Evolutionary conservation across 1,140 invertebrate species (phyloP), one percentile per base, ranked within the genome.

Genomic region (Druon quercuslanigerum): DNA sequence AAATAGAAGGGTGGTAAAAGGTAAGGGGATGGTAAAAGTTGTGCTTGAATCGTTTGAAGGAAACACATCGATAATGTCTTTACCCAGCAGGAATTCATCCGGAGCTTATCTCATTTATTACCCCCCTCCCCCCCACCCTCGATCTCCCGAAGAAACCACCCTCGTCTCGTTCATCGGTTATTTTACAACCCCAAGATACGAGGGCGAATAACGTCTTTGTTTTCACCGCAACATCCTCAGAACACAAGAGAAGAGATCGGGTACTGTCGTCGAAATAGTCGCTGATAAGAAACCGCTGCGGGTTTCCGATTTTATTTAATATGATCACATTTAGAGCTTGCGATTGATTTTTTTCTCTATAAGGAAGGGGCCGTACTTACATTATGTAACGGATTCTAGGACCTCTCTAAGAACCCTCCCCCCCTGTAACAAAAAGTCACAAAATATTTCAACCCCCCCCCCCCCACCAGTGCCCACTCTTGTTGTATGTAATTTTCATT

Each of bases 111-210:
- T 88, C 89, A 87, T 90, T 90, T 90, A 90, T 90, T 90, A 88
- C 84, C 79, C 40, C 73, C 80, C 78, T 79, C 25, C 25, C 25
- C 25, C 1, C 1, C n/a, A n/a, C n/a, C 20, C 51, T 54, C 75
- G 78, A 79, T 77, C 74, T 77, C 75, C 77, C 71, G 77, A 85
- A 82, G 83, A 80, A 84, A 81, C 79, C 79, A 72, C 80, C 83
- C 84, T 85, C 85, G 84, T 85, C 82, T 87, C 88, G 86, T 91
- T 91, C 89, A 87, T 89, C 86, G 88, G 85, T 90, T 91, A 91
- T 90, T 91, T 91, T 90, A 91, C 88, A 89, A 90, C 90, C 86
- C 80, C 75, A 75, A 87, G 89, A 91, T 90, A 91, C 82, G 81
- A 84, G 77, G 80, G 81, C 81, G 80, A 86, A 82, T 89, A 89